phyloP scores from a whole-genome alignment of 2,797 vertebrate genomes.

The Cetoscarus ocellatus region DNA sequence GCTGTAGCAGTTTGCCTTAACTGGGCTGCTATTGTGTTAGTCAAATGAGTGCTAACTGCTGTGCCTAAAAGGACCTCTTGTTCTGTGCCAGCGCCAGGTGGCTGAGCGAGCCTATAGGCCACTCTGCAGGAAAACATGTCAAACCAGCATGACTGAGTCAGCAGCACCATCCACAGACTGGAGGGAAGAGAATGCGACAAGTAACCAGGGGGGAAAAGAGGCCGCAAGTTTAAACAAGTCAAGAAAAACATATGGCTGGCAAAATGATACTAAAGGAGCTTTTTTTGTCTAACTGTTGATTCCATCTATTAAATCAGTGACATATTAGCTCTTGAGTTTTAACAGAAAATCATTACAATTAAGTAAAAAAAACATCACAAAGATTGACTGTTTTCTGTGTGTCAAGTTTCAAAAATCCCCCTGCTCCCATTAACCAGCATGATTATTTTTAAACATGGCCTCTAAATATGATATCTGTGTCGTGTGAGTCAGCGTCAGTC shows the following conservation, averaged over 20 bases:
- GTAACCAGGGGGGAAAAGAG: background rate
- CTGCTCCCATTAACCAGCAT: slow-evolving; percentile 1
- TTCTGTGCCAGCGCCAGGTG: slow-evolving; percentile 72
- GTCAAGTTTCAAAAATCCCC: background rate
- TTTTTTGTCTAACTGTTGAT: background rate
- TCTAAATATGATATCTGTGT: slow-evolving; percentile 24
- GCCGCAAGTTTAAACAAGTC: slow-evolving; percentile 27
- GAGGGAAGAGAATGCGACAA: slow-evolving; percentile 6
- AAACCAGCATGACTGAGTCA: slow-evolving; percentile 60
- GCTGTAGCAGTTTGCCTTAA: slow-evolving; percentile 47
- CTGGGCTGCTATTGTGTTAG: slow-evolving; percentile 67
- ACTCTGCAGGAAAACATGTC: slow-evolving; percentile 60
- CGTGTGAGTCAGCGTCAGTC: slow-evolving; percentile 33
- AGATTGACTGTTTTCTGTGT: background rate
- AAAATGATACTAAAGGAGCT: background rate
- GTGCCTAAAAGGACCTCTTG: slow-evolving; percentile 73
- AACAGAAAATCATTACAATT: background rate
- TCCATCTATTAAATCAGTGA: background rate
- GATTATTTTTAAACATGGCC: slow-evolving; percentile 12
- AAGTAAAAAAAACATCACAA: background rate
- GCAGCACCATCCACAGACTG: slow-evolving; percentile 20
- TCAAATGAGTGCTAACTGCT: slow-evolving; percentile 67
- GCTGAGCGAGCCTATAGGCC: slow-evolving; percentile 51
- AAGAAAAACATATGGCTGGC: background rate
- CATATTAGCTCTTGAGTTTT: background rate